A percentile compares a stretch with the other conserved stretches of the same genome.
Evolutionary conservation across 2,797 vertebrate genomes (phyloP).

Genomic region (Pseudochirops corinnae): DNA sequence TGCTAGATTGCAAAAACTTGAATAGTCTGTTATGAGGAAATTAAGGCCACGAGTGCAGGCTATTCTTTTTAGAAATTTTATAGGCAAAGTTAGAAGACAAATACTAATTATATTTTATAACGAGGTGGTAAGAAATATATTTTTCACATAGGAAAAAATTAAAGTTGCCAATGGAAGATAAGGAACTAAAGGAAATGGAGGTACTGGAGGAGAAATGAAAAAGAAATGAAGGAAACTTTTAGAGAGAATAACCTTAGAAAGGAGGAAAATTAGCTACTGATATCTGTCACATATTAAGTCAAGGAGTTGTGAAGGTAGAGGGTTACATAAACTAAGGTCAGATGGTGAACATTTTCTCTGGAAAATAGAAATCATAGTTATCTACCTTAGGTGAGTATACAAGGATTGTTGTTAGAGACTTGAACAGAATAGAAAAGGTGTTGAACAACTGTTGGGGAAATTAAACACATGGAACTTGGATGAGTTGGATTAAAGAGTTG

Average conservation of each 20-base stretch:
- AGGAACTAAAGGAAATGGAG: not conserved
- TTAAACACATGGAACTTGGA: not conserved
- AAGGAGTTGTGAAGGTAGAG: not conserved
- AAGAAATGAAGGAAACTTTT: not conserved
- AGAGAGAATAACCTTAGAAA: not conserved
- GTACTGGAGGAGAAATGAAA: not conserved
- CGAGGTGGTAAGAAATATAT: not conserved
- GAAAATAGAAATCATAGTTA: not conserved
- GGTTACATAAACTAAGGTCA: not conserved
- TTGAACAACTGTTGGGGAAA: not conserved
- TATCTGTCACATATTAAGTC: not conserved
- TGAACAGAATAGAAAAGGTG: not conserved
- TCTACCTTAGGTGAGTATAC: not conserved
- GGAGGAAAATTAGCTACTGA: not conserved
- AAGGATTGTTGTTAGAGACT: not conserved
- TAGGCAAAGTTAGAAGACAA: not conserved
- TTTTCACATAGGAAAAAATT: not conserved
- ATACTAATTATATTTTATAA: not conserved
- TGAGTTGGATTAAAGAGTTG: not conserved
- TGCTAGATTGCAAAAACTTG: not conserved
- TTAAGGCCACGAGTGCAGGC: not conserved
- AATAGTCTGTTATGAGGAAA: not conserved
- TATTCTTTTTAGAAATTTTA: not conserved
- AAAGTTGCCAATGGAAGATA: not conserved
- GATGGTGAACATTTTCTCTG: not conserved